Evolutionary conservation across 64 coral and sea anemone species (phyloP).

Genomic region (Montipora cactus): DNA sequence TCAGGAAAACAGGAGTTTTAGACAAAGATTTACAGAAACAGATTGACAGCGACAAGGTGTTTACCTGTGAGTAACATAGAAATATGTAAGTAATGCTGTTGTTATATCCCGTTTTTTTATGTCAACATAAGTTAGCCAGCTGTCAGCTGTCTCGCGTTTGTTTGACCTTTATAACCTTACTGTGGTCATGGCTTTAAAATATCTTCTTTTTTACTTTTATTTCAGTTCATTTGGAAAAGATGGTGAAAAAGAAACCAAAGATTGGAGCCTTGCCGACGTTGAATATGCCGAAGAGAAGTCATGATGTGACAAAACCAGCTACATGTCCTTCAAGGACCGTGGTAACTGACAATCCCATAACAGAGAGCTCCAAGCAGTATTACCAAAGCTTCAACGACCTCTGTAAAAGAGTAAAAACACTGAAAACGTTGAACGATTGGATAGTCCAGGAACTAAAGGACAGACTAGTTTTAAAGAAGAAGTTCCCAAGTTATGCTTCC

Average conservation of each 20-base stretch:
- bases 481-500: neutral
- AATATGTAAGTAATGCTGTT: constrained; percentile 55
- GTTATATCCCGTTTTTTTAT: neutral
- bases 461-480: constrained; percentile 50
- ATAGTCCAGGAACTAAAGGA: constrained; percentile 57
- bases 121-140: neutral
- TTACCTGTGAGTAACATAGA: constrained; percentile 78
- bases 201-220: constrained; percentile 30
- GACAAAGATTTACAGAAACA: constrained; percentile 63
- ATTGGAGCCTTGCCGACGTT: constrained; percentile 57
- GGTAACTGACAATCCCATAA: constrained; percentile 16
- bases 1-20: constrained; percentile 67
- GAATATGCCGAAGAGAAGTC: constrained; percentile 65
- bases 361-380: neutral
- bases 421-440: constrained; percentile 38
- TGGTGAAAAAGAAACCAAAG: constrained; percentile 59
- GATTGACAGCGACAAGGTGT: constrained; percentile 63
- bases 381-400: constrained; percentile 35
- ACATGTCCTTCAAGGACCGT: constrained; percentile 35
- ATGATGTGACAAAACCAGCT: constrained; percentile 20
- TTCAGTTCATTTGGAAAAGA: constrained; percentile 67
- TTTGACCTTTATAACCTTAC: constrained; percentile 19
- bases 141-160: constrained; percentile 8
- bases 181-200: neutral
- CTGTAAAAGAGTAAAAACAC: constrained; percentile 47